Percentiles rank a stretch among this genome's conserved stretches.
These are phyloP conservation scores for Rhinolophus ferrumequinum DNA, from an alignment of 2,113 vertebrate genomes.

Conservation along the genomic window DNA sequence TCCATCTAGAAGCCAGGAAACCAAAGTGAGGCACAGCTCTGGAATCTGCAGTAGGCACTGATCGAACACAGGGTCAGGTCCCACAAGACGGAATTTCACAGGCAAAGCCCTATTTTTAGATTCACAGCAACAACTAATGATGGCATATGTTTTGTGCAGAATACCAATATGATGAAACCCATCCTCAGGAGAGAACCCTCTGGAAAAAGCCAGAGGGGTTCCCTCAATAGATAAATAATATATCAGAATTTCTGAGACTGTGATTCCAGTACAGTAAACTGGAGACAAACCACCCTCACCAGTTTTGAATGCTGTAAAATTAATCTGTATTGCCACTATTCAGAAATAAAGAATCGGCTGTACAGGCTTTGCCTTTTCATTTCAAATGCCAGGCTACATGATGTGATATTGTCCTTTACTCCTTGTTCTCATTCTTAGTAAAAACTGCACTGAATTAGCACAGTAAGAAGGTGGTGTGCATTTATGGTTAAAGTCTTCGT, in stretches of 20 bases:
- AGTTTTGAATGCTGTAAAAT: neutral
- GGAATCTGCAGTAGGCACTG: neutral
- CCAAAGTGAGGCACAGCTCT: neutral
- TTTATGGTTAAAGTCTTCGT: neutral
- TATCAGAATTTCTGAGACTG: neutral
- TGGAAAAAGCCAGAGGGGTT: neutral
- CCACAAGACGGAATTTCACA: neutral
- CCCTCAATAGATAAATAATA: neutral
- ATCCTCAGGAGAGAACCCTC: neutral
- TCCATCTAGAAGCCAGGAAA: neutral
- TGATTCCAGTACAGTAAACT: neutral
- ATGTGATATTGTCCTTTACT: neutral
- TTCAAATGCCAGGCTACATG: neutral
- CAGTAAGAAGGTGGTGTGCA: neutral
- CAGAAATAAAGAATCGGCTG: neutral
- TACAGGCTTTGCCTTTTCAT: neutral
- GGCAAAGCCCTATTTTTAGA: slow-evolving; percentile 39
- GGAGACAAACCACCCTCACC: neutral
- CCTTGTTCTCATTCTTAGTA: neutral
- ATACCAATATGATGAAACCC: neutral
- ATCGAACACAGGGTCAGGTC: neutral
- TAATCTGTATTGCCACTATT: neutral
- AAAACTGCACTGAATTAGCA: neutral
- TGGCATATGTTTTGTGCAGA: neutral
- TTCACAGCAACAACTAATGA: neutral